Evolutionary conservation across 2,113 vertebrate species (phyloP).

Genomic region (Psilopsiagon aurifrons): DNA sequence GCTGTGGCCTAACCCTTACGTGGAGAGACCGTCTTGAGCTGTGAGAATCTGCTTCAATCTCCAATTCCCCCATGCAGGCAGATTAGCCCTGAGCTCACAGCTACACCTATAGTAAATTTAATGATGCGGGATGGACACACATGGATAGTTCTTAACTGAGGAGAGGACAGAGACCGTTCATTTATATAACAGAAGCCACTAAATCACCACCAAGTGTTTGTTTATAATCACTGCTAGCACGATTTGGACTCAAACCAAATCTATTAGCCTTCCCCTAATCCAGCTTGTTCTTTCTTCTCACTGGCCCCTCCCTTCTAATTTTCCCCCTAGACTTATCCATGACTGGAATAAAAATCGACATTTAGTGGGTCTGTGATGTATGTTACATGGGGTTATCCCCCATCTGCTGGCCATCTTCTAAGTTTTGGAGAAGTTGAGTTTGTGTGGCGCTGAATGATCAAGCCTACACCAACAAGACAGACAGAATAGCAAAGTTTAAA

Average conservation of each 20-base stretch:
- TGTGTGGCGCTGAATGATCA: not conserved
- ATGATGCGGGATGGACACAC: not conserved
- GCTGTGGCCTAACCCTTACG: not conserved
- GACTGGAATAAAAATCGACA: not conserved
- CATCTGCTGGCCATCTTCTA: not conserved
- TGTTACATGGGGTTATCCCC: not conserved
- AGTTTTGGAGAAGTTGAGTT: not conserved
- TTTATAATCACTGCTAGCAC: not conserved
- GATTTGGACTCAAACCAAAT: not conserved
- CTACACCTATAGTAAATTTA: not conserved
- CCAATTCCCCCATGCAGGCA: not conserved
- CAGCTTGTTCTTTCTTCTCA: not conserved
- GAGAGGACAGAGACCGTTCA: not conserved
- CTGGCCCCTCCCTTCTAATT: accelerated
- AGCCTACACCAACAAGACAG: not conserved
- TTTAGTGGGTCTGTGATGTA: not conserved
- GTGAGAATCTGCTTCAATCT: not conserved
- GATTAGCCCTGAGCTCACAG: not conserved
- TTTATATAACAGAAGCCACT: not conserved
- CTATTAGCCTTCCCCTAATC: not conserved
- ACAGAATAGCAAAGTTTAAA: not conserved
- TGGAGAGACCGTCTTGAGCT: not conserved
- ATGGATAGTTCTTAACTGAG: not conserved
- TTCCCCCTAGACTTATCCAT: not conserved
- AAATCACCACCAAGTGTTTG: not conserved